A percentile compares a stretch with the other conserved stretches of the same genome.
phyloP scores from a whole-genome alignment of 2,113 vertebrate genomes.

The Irena cyanogastra region DNA sequence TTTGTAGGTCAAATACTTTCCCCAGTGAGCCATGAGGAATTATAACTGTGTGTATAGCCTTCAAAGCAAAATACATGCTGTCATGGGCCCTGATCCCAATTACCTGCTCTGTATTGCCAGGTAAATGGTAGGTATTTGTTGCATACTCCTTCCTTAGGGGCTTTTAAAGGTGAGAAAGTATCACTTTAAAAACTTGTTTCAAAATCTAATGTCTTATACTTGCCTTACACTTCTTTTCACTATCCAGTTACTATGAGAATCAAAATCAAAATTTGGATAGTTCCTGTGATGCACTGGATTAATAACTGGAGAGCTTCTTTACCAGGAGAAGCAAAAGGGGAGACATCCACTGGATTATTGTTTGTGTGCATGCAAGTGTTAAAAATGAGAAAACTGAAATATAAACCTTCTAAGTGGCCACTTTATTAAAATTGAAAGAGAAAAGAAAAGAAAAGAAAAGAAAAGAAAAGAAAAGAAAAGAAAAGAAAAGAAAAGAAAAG shows the following conservation, averaged over 20 bases:
- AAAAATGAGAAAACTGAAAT: constrained; percentile 12
- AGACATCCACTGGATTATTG: neutral
- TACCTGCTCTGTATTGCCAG: neutral
- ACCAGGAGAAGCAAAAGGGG: neutral
- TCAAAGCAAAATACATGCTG: neutral
- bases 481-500: neutral
- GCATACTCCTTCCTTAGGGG: neutral
- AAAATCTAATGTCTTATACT: neutral
- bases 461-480: neutral
- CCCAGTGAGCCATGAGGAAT: neutral
- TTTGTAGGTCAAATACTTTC: constrained; percentile 28
- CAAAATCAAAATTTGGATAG: neutral
- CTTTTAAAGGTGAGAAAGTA: neutral
- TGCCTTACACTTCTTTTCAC: neutral
- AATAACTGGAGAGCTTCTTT: neutral
- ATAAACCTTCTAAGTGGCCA: neutral
- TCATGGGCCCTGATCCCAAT: neutral
- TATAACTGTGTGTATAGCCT: neutral
- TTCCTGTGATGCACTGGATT: neutral
- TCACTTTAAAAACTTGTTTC: neutral
- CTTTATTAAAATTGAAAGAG: neutral
- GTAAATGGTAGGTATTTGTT: neutral
- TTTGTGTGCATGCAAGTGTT: neutral
- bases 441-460: neutral
- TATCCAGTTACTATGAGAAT: neutral